phyloP scores from a whole-genome alignment of 2,888 invertebrate species.

The Diadegma fenestrale region DNA sequence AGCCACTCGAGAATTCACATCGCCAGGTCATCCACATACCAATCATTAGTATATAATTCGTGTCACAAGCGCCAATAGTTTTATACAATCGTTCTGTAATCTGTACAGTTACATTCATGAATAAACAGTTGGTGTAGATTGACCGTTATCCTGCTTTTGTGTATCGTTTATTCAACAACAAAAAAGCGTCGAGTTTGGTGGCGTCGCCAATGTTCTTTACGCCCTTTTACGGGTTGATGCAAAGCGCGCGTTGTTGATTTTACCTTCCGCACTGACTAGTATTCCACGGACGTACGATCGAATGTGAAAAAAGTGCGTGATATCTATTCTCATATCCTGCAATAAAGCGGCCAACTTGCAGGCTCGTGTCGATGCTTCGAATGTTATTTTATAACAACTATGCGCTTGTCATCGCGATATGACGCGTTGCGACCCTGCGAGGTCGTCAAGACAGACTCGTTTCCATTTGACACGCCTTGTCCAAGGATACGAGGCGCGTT shows the following conservation, averaged over 20 bases:
- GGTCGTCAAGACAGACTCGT: constrained; percentile 34
- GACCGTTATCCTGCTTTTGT: constrained; percentile 56
- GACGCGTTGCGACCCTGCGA: constrained; percentile 41
- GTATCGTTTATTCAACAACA: neutral
- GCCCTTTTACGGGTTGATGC: neutral
- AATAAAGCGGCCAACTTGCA: constrained; percentile 20
- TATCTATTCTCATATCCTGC: constrained; percentile 36
- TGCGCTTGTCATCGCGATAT: constrained; percentile 23
- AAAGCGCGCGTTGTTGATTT: neutral
- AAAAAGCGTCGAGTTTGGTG: neutral
- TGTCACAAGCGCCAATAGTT: constrained; percentile 20
- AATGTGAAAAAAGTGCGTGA: neutral
- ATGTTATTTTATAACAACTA: constrained; percentile 28
- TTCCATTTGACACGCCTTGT: constrained; percentile 27
- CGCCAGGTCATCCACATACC: constrained; percentile 65
- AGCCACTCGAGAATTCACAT: constrained; percentile 39
- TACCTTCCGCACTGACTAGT: constrained; percentile 45
- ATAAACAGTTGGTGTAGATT: constrained; percentile 45
- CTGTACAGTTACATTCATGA: constrained; percentile 55
- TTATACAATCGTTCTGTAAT: constrained; percentile 46
- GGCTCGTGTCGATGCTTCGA: constrained; percentile 25
- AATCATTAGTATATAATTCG: constrained; percentile 37
- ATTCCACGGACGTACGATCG: constrained; percentile 47
- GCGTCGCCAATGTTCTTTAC: neutral
- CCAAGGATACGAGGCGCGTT: constrained; percentile 58